Evolutionary conservation across 2,797 vertebrate species (phyloP), one percentile per base, ranked within the genome.

Genomic region (Pristis pectinata): DNA sequence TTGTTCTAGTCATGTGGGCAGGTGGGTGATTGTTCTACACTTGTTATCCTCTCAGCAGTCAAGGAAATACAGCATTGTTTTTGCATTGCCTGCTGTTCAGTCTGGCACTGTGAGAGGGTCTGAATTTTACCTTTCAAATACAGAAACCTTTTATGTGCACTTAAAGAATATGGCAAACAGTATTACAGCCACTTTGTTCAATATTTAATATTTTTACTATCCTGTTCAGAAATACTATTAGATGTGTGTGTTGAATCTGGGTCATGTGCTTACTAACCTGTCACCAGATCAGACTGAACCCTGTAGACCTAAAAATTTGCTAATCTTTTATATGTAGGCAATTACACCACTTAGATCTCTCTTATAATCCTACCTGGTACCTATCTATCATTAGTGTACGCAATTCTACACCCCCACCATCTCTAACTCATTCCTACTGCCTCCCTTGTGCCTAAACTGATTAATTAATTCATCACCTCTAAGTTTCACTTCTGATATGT

Each of bases 1-100:
- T 99, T 96, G 99, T 99, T 96, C 97, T 99, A 95, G 97, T 99
- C 96, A 99, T 99, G 99, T 99, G 98, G 99, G 99, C 98, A 96
- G 99, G 99, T 99, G 97, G 97, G 96, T 96, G 91, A 37, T 61
- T 80, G 87, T 27, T 80, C 6, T 56, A 79, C 10, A 56, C 41
- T 24, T 11, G 59, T 64, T 67, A 22, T 41, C 19, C 61, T 91
- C 53, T 59, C 59, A 17, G 87, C 19, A 9, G 19, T 64, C 59
- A 15, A 5, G 15, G 56, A 87, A 34, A 27, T 19, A 7, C 17
- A 13, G 13, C 10, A 37, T 77, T 37, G 13, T 15, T 59, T 59
- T 61, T n/a, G 85, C 17, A 59, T n/a, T n/a, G 34, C 30, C 30
- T 22, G 85, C 56, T 59, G 15, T 59, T n/a, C 56, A 61, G 56